Evolutionary conservation across 2,888 invertebrate species (phyloP), one percentile per base, ranked within the genome.

Genomic region (Litoditis marina): DNA sequence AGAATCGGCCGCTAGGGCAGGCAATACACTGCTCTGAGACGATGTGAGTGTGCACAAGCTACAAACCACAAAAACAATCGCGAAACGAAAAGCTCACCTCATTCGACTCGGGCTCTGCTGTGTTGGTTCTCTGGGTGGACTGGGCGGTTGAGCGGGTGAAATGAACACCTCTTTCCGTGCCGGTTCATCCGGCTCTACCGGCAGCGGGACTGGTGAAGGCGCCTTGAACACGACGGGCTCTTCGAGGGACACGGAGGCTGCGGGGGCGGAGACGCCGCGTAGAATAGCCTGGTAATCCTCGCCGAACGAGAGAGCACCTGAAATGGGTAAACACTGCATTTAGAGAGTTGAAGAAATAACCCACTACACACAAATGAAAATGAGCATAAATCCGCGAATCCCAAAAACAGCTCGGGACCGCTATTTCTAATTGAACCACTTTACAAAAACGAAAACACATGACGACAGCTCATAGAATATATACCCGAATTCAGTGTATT

Each of bases 281-380:
- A 78, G 60, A 25, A 66, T 55, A 5, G 75, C 74, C 27, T 55
- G 44, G 31, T 78, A 78, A 46, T 79, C 71, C 7, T 68, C 71
- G 16, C 65, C 63, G 66, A 78, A 77, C 19, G 63, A 44, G 36
- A 75, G 55, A 16, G 71, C 64, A 27, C 73, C 70, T 68, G 53
- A 47, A 58, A 52, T n/a, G n/a, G n/a, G n/a, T n/a, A n/a, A n/a
- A n/a, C n/a, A n/a, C n/a, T n/a, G n/a, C n/a, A n/a, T n/a, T n/a
- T n/a, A n/a, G n/a, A n/a, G n/a, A n/a, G n/a, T n/a, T n/a, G n/a
- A n/a, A n/a, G n/a, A n/a, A n/a, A n/a, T n/a, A n/a, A n/a, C n/a
- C n/a, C n/a, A n/a, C n/a, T n/a, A n/a, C n/a, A n/a, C n/a, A n/a
- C n/a, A n/a, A n/a, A n/a, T n/a, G n/a, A n/a, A n/a, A n/a, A n/a